phyloP scores from a whole-genome alignment of 2,797 vertebrate species.

The Nyctalus aviator region DNA sequence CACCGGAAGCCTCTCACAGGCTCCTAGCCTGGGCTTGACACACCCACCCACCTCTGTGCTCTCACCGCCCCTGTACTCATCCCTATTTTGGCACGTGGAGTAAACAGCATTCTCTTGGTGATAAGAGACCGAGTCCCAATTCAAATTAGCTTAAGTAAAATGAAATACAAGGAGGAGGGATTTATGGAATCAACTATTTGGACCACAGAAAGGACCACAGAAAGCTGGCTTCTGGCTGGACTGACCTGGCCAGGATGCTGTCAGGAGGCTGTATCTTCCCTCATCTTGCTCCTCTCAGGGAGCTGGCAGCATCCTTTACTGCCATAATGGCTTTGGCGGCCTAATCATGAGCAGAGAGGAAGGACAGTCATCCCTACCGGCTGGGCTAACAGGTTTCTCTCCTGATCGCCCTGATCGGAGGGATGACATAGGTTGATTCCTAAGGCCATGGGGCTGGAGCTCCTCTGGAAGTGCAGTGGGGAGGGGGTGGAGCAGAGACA shows the following conservation, averaged over 20 bases:
- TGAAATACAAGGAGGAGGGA: not conserved
- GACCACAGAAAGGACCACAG: not conserved
- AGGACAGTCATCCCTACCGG: not conserved
- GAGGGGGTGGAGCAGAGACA: not conserved
- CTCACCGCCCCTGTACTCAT: not conserved
- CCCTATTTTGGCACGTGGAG: not conserved
- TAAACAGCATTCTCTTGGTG: not conserved
- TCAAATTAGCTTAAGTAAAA: not conserved
- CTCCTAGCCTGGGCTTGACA: not conserved
- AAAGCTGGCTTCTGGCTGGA: not conserved
- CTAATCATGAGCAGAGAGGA: not conserved
- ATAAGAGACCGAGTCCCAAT: not conserved
- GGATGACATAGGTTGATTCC: not conserved
- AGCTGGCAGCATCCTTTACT: not conserved
- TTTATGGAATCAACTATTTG: not conserved
- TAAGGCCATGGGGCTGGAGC: not conserved
- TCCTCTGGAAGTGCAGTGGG: not conserved
- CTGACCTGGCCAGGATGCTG: accelerated
- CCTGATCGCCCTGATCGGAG: not conserved
- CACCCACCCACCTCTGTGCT: no score
- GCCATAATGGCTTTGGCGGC: not conserved
- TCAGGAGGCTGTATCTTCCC: not conserved
- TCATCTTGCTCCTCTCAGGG: not conserved
- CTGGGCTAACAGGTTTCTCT: not conserved
- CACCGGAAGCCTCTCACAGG: not conserved